Conservation (phyloP, 2,113 vertebrate species). For the Muntiacus muntjak region DNA sequence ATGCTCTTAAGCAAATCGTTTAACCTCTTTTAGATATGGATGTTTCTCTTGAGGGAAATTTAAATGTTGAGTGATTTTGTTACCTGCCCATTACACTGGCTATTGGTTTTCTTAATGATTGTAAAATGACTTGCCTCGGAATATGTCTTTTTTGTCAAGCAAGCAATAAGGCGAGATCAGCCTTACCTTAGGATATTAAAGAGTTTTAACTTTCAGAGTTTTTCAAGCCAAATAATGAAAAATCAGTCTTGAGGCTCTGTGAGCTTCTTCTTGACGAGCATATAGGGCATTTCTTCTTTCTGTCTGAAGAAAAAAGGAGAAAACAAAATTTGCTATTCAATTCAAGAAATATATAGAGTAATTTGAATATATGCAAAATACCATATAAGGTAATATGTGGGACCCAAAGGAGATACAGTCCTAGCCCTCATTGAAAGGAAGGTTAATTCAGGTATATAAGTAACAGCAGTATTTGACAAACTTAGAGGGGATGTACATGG, state of each 20-base stretch:
- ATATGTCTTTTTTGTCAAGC: background rate
- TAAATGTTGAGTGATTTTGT: slow-evolving; percentile 31
- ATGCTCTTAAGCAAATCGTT: background rate
- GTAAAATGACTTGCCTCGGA: background rate
- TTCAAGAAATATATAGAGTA: background rate
- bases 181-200: background rate
- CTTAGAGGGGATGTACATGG: background rate
- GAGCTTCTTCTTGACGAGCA: background rate
- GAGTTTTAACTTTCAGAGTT: background rate
- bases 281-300: background rate
- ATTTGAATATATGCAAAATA: background rate
- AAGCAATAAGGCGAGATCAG: background rate
- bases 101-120: slow-evolving; percentile 46
- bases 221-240: background rate
- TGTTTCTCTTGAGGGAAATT: slow-evolving; percentile 34
- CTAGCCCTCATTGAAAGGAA: background rate
- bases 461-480: background rate
- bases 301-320: background rate
- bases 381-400: background rate
- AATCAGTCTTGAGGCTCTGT: background rate
- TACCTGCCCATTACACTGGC: background rate
- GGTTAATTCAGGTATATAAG: background rate
- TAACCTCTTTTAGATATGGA: slow-evolving; percentile 2
- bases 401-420: background rate
- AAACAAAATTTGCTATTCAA: background rate